phyloP scores from a whole-genome alignment of 1,140 invertebrate species.

The Batillaria attramentaria region DNA sequence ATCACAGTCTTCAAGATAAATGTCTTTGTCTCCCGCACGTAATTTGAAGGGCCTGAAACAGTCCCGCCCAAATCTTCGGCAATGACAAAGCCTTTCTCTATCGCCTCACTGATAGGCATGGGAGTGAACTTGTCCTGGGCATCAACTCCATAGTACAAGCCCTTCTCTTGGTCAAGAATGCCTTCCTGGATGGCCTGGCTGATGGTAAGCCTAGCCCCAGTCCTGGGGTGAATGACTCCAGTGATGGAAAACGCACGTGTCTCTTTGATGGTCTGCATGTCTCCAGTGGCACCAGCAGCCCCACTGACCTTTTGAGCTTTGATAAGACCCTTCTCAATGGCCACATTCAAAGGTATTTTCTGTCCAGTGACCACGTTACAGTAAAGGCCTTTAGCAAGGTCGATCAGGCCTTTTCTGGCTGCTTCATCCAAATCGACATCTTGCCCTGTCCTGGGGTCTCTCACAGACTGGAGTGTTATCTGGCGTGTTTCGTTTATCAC shows the following conservation, averaged over 20 bases:
- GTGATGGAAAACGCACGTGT: constrained; percentile 71
- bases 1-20: constrained; percentile 77
- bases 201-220: constrained; percentile 84
- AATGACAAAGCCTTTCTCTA: constrained; percentile 74
- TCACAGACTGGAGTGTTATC: constrained; percentile 76
- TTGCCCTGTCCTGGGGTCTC: constrained; percentile 87
- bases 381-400: constrained; percentile 81
- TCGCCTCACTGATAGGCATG: constrained; percentile 87
- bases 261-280: constrained; percentile 61
- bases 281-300: constrained; percentile 44
- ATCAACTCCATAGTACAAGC: constrained; percentile 71
- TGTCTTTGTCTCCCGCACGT: constrained; percentile 68
- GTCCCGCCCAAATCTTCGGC: constrained; percentile 56
- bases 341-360: constrained; percentile 86
- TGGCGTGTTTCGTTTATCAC: constrained; percentile 62
- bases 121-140: constrained; percentile 45
- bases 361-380: constrained; percentile 80
- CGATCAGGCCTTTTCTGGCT: constrained; percentile 72
- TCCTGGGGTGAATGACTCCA: constrained; percentile 86
- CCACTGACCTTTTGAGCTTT: constrained; percentile 53
- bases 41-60: constrained; percentile 34
- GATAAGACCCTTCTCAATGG: constrained; percentile 74
- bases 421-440: constrained; percentile 87
- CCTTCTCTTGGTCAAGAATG: constrained; percentile 86
- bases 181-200: constrained; percentile 88